Evolutionary conservation across 2,797 vertebrate genomes (phyloP).

Genomic region (Lepus townsendii): DNA sequence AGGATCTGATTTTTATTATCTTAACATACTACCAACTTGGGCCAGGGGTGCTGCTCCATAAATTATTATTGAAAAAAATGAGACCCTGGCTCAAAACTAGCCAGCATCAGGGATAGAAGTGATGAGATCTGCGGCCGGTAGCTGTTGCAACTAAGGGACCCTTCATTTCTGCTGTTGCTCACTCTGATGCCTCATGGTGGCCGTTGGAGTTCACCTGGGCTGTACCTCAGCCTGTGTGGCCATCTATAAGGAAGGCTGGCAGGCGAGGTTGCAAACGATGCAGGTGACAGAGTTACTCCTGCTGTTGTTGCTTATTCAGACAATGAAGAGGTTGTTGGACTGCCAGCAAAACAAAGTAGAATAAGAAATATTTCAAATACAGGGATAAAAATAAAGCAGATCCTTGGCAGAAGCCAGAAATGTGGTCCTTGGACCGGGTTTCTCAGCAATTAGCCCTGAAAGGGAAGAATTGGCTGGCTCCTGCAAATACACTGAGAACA

Average conservation of each 20-base stretch:
- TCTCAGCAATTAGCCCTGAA: slow-evolving; percentile 76
- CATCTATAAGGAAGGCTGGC: slow-evolving; percentile 95
- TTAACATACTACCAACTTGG: no score
- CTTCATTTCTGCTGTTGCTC: background rate
- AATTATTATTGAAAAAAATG: no score
- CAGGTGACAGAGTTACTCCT: slow-evolving; percentile 97
- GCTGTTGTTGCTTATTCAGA: slow-evolving; percentile 95
- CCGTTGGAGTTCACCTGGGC: slow-evolving; percentile 96
- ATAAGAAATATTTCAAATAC: slow-evolving; percentile 96
- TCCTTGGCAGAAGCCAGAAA: slow-evolving; percentile 93
- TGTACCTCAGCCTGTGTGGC: slow-evolving; percentile 96
- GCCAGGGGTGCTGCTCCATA: no score
- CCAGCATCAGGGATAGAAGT: no score
- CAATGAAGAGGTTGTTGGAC: slow-evolving; percentile 97
- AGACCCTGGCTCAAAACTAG: no score
- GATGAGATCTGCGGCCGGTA: background rate
- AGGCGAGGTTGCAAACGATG: slow-evolving; percentile 97
- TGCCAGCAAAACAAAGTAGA: slow-evolving; percentile 96
- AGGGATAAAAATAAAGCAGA: slow-evolving; percentile 97
- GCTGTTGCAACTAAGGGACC: rapidly evolving
- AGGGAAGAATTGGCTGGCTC: slow-evolving; percentile 76
- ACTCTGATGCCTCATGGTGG: slow-evolving; percentile 91
- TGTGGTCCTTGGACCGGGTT: slow-evolving; percentile 77
- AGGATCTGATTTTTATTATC: no score
- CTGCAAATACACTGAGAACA: slow-evolving; percentile 70